phyloP scores from a whole-genome alignment of 2,113 vertebrate species.

The Labrus mixtus region DNA sequence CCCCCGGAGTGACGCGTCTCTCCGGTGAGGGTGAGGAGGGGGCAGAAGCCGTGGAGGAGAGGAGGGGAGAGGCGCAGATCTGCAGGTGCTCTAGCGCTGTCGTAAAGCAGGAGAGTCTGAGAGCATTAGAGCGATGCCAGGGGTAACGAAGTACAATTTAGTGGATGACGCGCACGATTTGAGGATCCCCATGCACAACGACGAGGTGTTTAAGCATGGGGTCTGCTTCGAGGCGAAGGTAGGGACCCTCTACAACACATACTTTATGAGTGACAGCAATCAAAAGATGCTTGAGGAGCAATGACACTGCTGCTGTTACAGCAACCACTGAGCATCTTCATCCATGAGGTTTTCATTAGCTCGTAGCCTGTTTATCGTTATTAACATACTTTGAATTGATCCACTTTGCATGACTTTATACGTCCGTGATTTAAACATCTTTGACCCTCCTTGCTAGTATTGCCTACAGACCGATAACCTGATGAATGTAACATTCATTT shows the following conservation, averaged over 20 bases:
- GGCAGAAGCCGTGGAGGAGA: conserved; percentile 46
- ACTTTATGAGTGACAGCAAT: conserved; percentile 11
- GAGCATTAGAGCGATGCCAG: conserved; percentile 86
- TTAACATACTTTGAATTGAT: not conserved
- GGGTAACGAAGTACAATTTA: conserved; percentile 94
- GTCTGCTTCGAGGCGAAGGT: conserved; percentile 97
- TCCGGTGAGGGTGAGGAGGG: conserved; percentile 30
- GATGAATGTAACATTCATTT: not conserved
- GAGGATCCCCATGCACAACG: conserved; percentile 94
- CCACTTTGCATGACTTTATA: conserved; percentile 23
- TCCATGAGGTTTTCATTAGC: too few species aligned
- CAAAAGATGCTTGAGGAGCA: not conserved
- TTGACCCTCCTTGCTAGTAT: not conserved
- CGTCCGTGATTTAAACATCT: not conserved
- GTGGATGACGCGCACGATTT: conserved; percentile 93
- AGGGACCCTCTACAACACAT: conserved; percentile 65
- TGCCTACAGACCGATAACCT: not conserved
- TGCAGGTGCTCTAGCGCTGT: conserved; percentile 66
- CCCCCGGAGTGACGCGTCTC: conserved; percentile 60
- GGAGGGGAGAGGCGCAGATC: conserved; percentile 64
- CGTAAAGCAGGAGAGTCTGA: conserved; percentile 51
- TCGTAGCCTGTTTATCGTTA: not conserved
- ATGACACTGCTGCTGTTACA: not conserved
- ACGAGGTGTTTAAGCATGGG: conserved; percentile 94
- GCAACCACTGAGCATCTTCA: not conserved